A percentile compares a stretch with the other conserved stretches of the same genome.
Evolutionary conservation across 2,113 vertebrate genomes (phyloP).

Genomic region (Microtus oregoni): DNA sequence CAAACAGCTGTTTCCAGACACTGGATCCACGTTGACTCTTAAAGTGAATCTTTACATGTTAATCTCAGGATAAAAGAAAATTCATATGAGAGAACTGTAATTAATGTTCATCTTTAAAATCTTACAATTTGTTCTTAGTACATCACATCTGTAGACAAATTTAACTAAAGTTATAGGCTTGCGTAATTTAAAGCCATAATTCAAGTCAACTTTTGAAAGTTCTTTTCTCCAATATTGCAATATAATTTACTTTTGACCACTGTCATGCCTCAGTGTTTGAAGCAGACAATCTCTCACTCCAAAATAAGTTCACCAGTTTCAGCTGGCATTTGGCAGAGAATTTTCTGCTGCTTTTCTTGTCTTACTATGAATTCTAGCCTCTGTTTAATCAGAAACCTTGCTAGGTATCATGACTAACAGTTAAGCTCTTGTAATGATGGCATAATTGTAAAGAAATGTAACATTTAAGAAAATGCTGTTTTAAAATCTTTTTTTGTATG

Average conservation of each 20-base stretch:
- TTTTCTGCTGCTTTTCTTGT: neutral
- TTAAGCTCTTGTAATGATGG: neutral
- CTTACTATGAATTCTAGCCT: conserved; percentile 11
- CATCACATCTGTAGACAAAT: neutral
- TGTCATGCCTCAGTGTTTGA: conserved; percentile 1
- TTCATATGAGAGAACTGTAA: neutral
- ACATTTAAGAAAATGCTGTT: neutral
- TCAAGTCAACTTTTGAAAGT: conserved; percentile 1
- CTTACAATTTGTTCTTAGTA: neutral
- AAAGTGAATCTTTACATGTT: neutral
- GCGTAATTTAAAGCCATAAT: neutral
- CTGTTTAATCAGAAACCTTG: neutral
- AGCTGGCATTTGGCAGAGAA: neutral
- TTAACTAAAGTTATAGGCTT: neutral
- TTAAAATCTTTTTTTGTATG: neutral
- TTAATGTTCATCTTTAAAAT: neutral
- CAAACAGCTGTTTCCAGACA: neutral
- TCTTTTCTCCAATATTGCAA: neutral
- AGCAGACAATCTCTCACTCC: neutral
- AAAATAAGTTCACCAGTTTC: neutral
- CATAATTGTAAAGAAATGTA: neutral
- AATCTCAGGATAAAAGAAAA: neutral
- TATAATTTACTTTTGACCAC: neutral
- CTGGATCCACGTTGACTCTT: neutral
- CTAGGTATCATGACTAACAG: neutral